These are phyloP conservation scores for Agonum fuliginosum DNA, from an alignment of 2,888 invertebrate species.

Conservation along the genomic window DNA sequence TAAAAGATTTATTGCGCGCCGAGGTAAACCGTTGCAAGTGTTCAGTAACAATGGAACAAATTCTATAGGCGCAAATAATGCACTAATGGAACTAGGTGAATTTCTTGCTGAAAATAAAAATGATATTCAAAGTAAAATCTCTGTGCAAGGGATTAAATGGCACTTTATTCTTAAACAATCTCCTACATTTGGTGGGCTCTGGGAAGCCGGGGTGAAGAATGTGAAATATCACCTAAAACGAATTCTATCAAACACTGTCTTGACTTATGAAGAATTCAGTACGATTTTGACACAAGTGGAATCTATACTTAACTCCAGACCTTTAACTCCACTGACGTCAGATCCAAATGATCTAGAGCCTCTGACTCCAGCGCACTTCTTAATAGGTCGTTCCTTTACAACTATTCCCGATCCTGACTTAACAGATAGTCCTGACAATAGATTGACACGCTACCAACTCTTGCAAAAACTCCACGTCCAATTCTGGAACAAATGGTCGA, in stretches of 20 bases:
- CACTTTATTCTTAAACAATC: too few relatives aligned
- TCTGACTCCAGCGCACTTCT: constrained; percentile 60
- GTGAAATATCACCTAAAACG: constrained; percentile 64
- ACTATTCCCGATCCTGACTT: constrained; percentile 45
- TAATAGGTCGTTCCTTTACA: constrained; percentile 57
- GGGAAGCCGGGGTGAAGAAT: constrained; percentile 64
- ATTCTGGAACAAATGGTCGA: constrained; percentile 62
- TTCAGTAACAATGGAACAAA: too few relatives aligned
- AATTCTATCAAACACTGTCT: background rate
- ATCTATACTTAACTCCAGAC: constrained; percentile 60
- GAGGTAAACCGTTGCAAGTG: background rate
- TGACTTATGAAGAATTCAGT: constrained; percentile 64
- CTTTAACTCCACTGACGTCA: constrained; percentile 60
- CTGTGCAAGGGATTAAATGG: too few relatives aligned
- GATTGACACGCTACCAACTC: constrained; percentile 59
- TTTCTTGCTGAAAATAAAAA: too few relatives aligned
- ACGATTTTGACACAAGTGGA: constrained; percentile 60
- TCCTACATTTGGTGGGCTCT: too few relatives aligned
- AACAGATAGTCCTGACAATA: constrained; percentile 39
- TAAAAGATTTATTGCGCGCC: background rate
- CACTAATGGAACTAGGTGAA: too few relatives aligned
- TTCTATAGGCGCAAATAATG: too few relatives aligned
- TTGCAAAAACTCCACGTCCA: constrained; percentile 53
- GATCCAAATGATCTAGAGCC: constrained; percentile 60
- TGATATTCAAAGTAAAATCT: too few relatives aligned